Percentiles rank a stretch among this genome's conserved stretches.
phyloP scores from a whole-genome alignment of 53 echinoderm and acorn worm genomes.

The Holothuria leucospilota region DNA sequence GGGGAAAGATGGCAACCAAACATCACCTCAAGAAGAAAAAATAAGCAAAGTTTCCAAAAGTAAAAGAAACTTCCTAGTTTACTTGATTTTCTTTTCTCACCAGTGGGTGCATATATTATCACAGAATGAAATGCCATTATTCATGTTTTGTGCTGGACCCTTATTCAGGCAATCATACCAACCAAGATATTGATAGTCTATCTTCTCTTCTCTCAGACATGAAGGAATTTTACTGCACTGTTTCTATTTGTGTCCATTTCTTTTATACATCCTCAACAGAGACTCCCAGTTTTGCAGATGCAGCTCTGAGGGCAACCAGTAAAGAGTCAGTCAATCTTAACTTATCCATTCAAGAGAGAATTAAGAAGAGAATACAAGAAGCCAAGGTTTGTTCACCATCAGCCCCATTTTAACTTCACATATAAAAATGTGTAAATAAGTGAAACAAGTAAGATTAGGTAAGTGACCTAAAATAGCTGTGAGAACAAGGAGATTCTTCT shows the following conservation, averaged over 20 bases:
- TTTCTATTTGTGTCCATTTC: background rate
- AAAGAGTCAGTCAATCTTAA: slow-evolving; percentile 70
- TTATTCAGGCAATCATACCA: no score
- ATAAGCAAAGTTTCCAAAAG: slow-evolving; percentile 12
- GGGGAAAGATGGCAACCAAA: slow-evolving; percentile 14
- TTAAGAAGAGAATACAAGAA: slow-evolving; percentile 83
- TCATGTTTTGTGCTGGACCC: no score
- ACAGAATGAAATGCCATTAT: no score
- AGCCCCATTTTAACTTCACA: no score
- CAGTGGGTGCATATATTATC: no score
- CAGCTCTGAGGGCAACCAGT: slow-evolving; percentile 64
- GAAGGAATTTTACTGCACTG: background rate
- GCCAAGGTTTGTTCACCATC: slow-evolving; percentile 66
- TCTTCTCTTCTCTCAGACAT: background rate
- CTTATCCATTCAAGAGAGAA: slow-evolving; percentile 87
- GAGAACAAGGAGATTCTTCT: no score
- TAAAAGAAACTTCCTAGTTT: background rate
- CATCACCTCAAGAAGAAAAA: slow-evolving; percentile 41
- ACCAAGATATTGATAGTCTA: no score
- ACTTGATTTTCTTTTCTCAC: no score
- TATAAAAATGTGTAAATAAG: no score
- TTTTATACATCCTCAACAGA: slow-evolving; percentile 67
- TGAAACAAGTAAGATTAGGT: no score
- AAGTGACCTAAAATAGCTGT: no score
- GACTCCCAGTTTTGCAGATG: slow-evolving; percentile 76